phyloP scores from a whole-genome alignment of 2,113 vertebrate species.

The Vulpes ferrilata region DNA sequence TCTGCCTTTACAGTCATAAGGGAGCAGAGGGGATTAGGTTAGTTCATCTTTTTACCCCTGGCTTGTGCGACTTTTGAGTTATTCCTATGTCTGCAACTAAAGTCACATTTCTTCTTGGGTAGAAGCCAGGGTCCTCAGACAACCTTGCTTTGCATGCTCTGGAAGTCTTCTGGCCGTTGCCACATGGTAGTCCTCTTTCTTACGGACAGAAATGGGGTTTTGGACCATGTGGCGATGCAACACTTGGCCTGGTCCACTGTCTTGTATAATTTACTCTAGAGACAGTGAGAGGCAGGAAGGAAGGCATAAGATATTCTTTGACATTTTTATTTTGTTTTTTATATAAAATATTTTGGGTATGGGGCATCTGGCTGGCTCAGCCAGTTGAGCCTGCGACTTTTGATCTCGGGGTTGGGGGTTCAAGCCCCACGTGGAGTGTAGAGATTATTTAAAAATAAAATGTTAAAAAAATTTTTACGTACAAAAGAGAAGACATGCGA shows the following conservation, averaged over 20 bases:
- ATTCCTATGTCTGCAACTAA: constrained; percentile 37
- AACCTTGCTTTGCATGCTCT: neutral
- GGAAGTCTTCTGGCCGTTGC: neutral
- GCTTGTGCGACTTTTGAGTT: constrained; percentile 26
- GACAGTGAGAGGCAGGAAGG: neutral
- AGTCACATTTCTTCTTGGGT: constrained; percentile 15
- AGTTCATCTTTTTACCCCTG: neutral
- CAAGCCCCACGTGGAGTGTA: neutral
- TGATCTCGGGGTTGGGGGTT: neutral
- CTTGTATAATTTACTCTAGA: neutral
- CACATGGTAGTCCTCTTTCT: neutral
- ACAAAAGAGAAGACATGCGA: neutral
- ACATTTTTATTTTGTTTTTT: neutral
- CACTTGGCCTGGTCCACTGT: neutral
- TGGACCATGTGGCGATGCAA: neutral
- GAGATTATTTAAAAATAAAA: neutral
- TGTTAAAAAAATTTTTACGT: neutral
- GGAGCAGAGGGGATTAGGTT: neutral
- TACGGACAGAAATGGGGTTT: neutral
- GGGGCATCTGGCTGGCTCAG: neutral
- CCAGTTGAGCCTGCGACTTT: neutral
- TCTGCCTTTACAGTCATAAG: neutral
- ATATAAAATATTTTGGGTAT: neutral
- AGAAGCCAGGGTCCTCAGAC: neutral
- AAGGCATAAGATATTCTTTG: neutral